Conservation (phyloP, 2,797 vertebrate genomes). For the Acomys russatus region DNA sequence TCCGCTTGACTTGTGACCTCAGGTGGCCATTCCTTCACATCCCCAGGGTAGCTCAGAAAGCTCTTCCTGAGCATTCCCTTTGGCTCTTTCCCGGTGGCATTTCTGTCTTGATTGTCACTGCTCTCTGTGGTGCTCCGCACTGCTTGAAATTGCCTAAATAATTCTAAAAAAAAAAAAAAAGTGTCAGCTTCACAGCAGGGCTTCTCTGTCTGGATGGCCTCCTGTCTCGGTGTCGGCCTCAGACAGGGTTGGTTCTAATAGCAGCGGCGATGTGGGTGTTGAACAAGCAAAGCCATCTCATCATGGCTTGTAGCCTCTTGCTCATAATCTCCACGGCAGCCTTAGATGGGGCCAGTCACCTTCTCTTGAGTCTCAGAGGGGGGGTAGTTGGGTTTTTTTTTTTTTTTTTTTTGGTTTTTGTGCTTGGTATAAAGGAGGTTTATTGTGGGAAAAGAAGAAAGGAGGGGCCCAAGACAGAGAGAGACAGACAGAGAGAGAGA, state of each 20-base stretch:
- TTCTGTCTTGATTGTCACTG: not conserved
- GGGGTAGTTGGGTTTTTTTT: no score
- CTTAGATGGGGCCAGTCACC: no score
- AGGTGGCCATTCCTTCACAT: not conserved
- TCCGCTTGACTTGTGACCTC: not conserved
- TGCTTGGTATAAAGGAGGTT: no score
- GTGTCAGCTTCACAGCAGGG: not conserved
- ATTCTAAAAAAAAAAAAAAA: not conserved
- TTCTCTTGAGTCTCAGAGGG: not conserved
- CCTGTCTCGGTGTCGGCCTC: rapidly evolving
- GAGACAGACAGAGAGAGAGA: no score
- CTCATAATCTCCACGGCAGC: not conserved
- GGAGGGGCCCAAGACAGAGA: no score
- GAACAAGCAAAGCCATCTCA: not conserved
- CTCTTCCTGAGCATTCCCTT: not conserved
- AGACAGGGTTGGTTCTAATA: not conserved
- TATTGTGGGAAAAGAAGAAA: no score
- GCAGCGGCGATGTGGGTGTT: not conserved
- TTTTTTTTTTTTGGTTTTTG: no score
- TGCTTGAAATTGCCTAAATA: no score
- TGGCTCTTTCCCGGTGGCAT: not conserved
- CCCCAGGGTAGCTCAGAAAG: not conserved
- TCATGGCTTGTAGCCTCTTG: not conserved
- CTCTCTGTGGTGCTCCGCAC: not conserved
- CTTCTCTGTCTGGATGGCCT: not conserved